Evolutionary conservation across 2,113 vertebrate species (phyloP).

Genomic region (Pycnonotus jocosus): DNA sequence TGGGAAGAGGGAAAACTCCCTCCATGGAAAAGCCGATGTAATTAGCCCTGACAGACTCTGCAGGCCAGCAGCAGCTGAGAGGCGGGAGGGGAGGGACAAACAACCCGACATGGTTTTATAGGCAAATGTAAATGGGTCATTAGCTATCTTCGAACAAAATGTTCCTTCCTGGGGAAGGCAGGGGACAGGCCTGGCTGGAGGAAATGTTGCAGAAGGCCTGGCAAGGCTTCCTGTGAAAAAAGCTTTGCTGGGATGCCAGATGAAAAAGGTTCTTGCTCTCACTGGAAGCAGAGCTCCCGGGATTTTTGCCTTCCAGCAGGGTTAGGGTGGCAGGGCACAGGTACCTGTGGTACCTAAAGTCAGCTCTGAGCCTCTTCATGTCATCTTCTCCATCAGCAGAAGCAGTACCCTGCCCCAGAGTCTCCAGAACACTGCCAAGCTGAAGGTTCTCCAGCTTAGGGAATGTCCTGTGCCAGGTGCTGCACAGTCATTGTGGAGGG

Average conservation of each 20-base stretch:
- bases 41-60: background rate
- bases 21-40: background rate
- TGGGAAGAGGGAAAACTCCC: background rate
- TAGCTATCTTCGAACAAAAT: conserved; percentile 1
- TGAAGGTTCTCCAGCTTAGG: background rate
- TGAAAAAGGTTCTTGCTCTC: background rate
- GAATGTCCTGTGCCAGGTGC: background rate
- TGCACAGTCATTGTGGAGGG: background rate
- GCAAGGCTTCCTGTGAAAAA: background rate
- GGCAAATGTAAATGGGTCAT: background rate
- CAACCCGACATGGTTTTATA: background rate
- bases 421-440: background rate
- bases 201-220: background rate
- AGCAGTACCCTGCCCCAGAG: background rate
- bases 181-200: background rate
- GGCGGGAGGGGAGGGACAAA: background rate
- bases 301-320: background rate
- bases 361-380: background rate
- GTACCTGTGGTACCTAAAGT: background rate
- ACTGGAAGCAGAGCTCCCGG: background rate
- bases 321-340: background rate
- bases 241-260: background rate
- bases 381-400: background rate
- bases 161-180: background rate
- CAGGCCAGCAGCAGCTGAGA: background rate